Percentiles rank a stretch among this genome's conserved stretches.
Evolutionary conservation across 1,140 invertebrate species (phyloP).

Genomic region (Zaprionus ghesquierei): DNA sequence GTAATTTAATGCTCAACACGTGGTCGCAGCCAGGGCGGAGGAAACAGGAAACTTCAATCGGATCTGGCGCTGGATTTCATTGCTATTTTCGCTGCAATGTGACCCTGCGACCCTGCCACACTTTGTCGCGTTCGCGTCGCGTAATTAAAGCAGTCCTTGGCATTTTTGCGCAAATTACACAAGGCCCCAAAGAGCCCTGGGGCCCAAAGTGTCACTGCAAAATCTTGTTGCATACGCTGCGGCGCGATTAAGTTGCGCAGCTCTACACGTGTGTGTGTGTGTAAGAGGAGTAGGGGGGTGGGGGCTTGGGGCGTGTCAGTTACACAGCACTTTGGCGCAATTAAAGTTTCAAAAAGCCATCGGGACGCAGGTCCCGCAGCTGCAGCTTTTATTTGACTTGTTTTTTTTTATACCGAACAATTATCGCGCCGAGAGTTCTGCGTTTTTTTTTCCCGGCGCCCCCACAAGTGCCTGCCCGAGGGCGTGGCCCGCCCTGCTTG

Average conservation of each 20-base stretch:
- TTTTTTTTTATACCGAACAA: conserved; percentile 10
- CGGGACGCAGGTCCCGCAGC: conserved; percentile 22
- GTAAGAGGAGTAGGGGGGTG: background rate
- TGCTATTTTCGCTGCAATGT: conserved; percentile 27
- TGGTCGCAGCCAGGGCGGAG: conserved; percentile 22
- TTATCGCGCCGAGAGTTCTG: conserved; percentile 39
- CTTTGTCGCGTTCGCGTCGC: background rate
- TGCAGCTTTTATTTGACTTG: conserved; percentile 48
- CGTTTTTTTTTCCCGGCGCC: conserved; percentile 9
- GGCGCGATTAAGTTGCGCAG: conserved; percentile 27
- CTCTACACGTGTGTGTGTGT: conserved; percentile 5
- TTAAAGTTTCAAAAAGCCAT: conserved; percentile 57
- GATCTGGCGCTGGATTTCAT: background rate
- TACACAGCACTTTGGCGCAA: conserved; percentile 46
- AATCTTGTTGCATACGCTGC: conserved; percentile 36
- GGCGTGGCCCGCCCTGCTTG: conserved; percentile 4
- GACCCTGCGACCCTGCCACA: background rate
- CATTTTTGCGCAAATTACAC: conserved; percentile 21
- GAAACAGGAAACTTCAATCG: background rate
- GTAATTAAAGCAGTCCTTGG: conserved; percentile 35
- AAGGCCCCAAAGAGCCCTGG: conserved; percentile 11
- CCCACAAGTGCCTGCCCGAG: conserved; percentile 3
- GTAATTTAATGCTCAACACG: conserved; percentile 52
- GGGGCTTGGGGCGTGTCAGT: background rate
- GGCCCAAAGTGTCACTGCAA: conserved; percentile 49